phyloP scores from a whole-genome alignment of 2,888 invertebrate species.

The Andricus curvator region DNA sequence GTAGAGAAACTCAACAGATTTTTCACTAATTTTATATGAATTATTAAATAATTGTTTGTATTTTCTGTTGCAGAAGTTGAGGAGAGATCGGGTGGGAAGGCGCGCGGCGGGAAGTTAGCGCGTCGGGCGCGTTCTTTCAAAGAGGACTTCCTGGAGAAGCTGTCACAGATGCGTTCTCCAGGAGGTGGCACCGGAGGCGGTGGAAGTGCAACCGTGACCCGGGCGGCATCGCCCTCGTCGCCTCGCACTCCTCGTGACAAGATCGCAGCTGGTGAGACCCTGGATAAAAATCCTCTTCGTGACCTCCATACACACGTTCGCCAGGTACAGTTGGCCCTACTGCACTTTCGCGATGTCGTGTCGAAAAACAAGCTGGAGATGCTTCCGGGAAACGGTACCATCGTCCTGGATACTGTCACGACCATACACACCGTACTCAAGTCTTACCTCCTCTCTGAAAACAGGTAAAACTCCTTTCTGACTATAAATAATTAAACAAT shows the following conservation, averaged over 20 bases:
- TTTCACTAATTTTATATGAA: no score
- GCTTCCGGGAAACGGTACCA: constrained; percentile 95
- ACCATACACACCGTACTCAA: constrained; percentile 86
- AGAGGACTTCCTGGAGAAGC: constrained; percentile 94
- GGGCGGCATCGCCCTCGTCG: constrained; percentile 79
- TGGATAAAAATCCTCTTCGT: constrained; percentile 83
- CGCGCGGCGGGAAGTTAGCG: constrained; percentile 92
- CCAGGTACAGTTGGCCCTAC: constrained; percentile 87
- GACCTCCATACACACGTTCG: constrained; percentile 88
- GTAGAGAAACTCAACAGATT: no score
- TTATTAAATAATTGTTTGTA: not conserved
- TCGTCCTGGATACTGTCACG: constrained; percentile 95
- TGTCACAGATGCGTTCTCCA: constrained; percentile 93
- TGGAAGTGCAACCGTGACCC: constrained; percentile 76
- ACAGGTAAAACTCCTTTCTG: constrained; percentile 74
- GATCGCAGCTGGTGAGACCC: constrained; percentile 80
- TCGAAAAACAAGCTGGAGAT: constrained; percentile 95
- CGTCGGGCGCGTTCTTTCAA: constrained; percentile 94
- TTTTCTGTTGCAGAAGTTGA: constrained; percentile 71
- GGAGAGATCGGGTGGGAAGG: constrained; percentile 85
- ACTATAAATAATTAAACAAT: not conserved
- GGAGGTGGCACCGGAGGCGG: constrained; percentile 69
- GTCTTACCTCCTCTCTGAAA: constrained; percentile 79
- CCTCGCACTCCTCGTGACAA: constrained; percentile 76
- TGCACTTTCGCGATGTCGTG: constrained; percentile 95